These are phyloP conservation scores for Apamea crenata DNA, from an alignment of 2,888 invertebrate genomes.

Conservation along the genomic window DNA sequence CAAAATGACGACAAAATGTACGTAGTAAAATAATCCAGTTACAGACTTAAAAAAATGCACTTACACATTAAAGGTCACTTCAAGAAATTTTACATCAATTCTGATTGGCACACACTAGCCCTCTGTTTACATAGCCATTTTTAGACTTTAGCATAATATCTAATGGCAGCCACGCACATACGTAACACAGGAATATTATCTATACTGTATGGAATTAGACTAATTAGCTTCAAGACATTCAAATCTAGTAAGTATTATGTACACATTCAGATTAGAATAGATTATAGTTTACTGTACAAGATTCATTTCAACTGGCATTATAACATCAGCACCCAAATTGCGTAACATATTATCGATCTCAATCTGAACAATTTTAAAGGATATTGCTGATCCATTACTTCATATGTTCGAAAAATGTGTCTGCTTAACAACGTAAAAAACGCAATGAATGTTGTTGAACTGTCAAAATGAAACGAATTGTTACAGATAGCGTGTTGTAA, in stretches of 20 bases:
- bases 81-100: constrained; percentile 48
- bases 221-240: constrained; percentile 31
- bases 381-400: too few relatives aligned
- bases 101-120: constrained; percentile 58
- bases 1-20: constrained; percentile 66
- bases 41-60: constrained; percentile 51
- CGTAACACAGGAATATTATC: constrained; percentile 24
- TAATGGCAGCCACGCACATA: constrained; percentile 13
- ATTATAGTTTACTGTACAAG: constrained; percentile 46
- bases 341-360: too few relatives aligned
- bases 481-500: too few relatives aligned
- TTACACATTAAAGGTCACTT: constrained; percentile 49
- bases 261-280: constrained; percentile 38
- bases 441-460: too few relatives aligned
- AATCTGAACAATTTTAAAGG: too few relatives aligned
- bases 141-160: constrained; percentile 21
- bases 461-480: too few relatives aligned
- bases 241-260: constrained; percentile 38
- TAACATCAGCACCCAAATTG: not conserved
- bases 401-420: too few relatives aligned
- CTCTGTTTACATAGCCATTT: not conserved
- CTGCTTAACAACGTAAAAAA: too few relatives aligned
- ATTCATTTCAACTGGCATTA: constrained; percentile 4
- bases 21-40: constrained; percentile 47
- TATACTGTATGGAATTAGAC: constrained; percentile 19